These are phyloP conservation scores for Dromius quadrimaculatus DNA, from an alignment of 2,888 invertebrate species.

Conservation along the genomic window DNA sequence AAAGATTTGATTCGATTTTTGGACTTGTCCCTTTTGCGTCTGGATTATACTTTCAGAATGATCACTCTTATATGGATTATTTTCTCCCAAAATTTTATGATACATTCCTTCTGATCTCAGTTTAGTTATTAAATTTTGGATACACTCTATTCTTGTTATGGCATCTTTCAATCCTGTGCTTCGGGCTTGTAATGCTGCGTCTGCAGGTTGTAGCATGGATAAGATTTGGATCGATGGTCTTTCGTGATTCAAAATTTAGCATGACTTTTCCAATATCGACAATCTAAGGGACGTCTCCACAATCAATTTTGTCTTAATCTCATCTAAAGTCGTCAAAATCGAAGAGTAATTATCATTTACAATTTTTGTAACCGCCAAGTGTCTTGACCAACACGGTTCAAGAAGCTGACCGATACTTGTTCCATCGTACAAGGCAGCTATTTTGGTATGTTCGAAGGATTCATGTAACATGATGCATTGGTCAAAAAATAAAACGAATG, in stretches of 20 bases:
- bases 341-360: slow-evolving; percentile 5
- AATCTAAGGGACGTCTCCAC: slow-evolving; percentile 52
- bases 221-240: background rate
- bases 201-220: no score
- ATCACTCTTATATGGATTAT: slow-evolving; percentile 34
- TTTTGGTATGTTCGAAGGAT: slow-evolving; percentile 9
- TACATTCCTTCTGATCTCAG: slow-evolving; percentile 49
- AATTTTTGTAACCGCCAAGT: background rate
- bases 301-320: slow-evolving; percentile 49
- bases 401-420: slow-evolving; percentile 2
- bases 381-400: slow-evolving; percentile 16
- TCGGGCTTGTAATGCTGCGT: slow-evolving; percentile 51
- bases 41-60: slow-evolving; percentile 29
- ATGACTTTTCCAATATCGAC: slow-evolving; percentile 46
- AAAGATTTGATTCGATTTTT: slow-evolving; percentile 48
- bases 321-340: no score
- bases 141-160: slow-evolving; percentile 50
- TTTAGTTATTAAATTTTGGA: slow-evolving; percentile 44
- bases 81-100: slow-evolving; percentile 52
- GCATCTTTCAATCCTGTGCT: slow-evolving; percentile 51
- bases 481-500: slow-evolving; percentile 32
- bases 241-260: slow-evolving; percentile 37
- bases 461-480: slow-evolving; percentile 35
- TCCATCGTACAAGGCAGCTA: slow-evolving; percentile 28
- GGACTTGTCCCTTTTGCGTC: no score